Percentiles rank a stretch among this genome's conserved stretches.
Conservation (phyloP, 2,888 invertebrate genomes). For the Polia nebulosa region DNA sequence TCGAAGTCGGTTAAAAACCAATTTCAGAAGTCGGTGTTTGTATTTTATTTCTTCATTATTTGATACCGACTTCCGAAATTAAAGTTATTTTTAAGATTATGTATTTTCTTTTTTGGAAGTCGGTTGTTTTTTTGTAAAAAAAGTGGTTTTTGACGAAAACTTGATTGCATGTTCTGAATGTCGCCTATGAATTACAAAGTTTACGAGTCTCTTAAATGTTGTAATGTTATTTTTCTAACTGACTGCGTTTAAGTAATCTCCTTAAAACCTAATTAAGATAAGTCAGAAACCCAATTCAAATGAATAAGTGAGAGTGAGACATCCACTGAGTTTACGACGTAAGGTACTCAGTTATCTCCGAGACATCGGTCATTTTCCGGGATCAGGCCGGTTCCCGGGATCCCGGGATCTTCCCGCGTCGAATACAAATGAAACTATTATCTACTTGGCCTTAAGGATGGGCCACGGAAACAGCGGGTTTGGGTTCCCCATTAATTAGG, state of each 20-base stretch:
- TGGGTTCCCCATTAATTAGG: slow-evolving; percentile 2
- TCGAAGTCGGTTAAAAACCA: too few relatives aligned
- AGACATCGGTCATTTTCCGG: slow-evolving; percentile 70
- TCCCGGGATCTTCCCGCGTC: slow-evolving; percentile 35
- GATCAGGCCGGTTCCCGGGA: slow-evolving; percentile 49
- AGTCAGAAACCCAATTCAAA: slow-evolving; percentile 12
- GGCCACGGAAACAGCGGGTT: slow-evolving; percentile 41
- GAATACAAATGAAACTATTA: slow-evolving; percentile 75
- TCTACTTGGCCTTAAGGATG: slow-evolving; percentile 49
- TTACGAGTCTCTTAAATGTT: too few relatives aligned
- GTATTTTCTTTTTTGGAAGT: too few relatives aligned
- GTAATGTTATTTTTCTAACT: background rate
- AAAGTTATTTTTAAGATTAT: too few relatives aligned
- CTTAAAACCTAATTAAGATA: slow-evolving; percentile 38
- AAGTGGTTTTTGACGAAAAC: too few relatives aligned
- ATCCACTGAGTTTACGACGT: slow-evolving; percentile 61
- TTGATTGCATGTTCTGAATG: too few relatives aligned
- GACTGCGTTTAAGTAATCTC: slow-evolving; percentile 17
- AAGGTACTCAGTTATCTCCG: slow-evolving; percentile 60
- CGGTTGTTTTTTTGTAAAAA: too few relatives aligned
- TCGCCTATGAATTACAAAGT: too few relatives aligned
- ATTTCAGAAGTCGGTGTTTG: too few relatives aligned
- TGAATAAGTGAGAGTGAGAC: slow-evolving; percentile 55
- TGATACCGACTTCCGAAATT: too few relatives aligned
- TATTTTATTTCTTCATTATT: too few relatives aligned